Percentiles rank a stretch among this genome's conserved stretches.
Evolutionary conservation across 1,140 invertebrate genomes (phyloP).

Genomic region (Zaprionus gabonicus): DNA sequence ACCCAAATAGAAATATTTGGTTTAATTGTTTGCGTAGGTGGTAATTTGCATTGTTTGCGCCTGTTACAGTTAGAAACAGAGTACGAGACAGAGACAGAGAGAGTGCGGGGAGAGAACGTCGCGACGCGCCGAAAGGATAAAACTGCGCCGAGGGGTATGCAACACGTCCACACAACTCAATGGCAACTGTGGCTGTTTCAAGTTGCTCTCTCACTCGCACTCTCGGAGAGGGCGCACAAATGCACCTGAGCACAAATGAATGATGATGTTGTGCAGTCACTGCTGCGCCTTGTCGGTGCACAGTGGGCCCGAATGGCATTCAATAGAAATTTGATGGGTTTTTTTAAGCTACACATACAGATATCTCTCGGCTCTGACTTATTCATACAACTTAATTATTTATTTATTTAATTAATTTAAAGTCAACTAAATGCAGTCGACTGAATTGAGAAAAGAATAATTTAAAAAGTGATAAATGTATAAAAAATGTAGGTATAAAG

Average conservation of each 20-base stretch:
- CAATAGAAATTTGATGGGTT: not conserved
- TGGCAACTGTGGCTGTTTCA: conserved; percentile 11
- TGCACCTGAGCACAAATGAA: conserved; percentile 79
- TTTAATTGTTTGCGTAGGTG: not conserved
- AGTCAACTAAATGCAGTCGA: too few species aligned
- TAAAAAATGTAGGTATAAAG: too few species aligned
- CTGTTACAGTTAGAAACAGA: not conserved
- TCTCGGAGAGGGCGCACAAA: conserved; percentile 49
- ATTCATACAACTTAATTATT: too few species aligned
- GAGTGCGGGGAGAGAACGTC: not conserved
- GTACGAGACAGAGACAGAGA: not conserved
- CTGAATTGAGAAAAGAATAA: too few species aligned
- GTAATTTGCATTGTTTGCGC: not conserved
- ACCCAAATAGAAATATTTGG: too few species aligned
- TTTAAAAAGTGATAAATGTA: too few species aligned
- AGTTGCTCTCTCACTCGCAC: not conserved
- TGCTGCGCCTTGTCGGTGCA: conserved; percentile 8
- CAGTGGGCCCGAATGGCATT: conserved; percentile 7
- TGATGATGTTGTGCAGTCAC: conserved; percentile 62
- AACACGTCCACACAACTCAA: conserved; percentile 50
- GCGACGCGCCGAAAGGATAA: not conserved
- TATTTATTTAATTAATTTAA: too few species aligned
- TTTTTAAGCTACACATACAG: too few species aligned
- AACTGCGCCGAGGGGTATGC: conserved; percentile 22
- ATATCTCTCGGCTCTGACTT: too few species aligned